phyloP scores from a whole-genome alignment of 2,113 vertebrate species.

The Ptilonorhynchus violaceus region DNA sequence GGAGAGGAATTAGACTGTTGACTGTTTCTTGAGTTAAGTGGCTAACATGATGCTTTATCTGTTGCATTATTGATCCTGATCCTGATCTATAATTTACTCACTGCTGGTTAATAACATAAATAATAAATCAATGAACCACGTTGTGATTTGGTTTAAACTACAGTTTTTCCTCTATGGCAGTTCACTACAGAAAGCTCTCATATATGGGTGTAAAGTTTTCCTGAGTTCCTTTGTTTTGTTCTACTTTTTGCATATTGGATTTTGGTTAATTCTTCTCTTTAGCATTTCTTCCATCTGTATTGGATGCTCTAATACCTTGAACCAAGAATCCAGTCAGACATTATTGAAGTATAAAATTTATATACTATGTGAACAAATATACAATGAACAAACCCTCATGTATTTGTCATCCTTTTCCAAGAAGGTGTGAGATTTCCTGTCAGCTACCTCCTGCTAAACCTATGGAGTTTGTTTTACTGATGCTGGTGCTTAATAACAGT shows the following conservation, averaged over 20 bases:
- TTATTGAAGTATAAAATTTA: not conserved
- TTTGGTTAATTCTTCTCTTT: not conserved
- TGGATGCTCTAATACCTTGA: not conserved
- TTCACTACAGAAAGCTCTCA: not conserved
- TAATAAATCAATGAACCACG: not conserved
- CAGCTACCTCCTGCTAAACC: not conserved
- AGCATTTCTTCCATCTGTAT: not conserved
- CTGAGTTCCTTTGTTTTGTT: not conserved
- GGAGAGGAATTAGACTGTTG: not conserved
- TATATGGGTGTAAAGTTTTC: not conserved
- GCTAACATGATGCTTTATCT: not conserved
- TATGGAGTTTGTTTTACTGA: not conserved
- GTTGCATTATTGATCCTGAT: not conserved
- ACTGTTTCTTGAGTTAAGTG: not conserved
- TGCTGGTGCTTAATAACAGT: not conserved
- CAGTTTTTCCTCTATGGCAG: not conserved
- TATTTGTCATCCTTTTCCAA: not conserved
- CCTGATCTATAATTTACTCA: not conserved
- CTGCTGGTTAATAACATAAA: not conserved
- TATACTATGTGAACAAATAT: not conserved
- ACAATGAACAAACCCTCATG: not conserved
- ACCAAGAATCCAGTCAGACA: not conserved
- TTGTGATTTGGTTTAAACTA: not conserved
- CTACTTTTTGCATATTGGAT: not conserved
- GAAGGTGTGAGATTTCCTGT: not conserved